These are phyloP conservation scores for Drosophila ironensis DNA, from an alignment of 1,140 invertebrate genomes.

Conservation along the genomic window DNA sequence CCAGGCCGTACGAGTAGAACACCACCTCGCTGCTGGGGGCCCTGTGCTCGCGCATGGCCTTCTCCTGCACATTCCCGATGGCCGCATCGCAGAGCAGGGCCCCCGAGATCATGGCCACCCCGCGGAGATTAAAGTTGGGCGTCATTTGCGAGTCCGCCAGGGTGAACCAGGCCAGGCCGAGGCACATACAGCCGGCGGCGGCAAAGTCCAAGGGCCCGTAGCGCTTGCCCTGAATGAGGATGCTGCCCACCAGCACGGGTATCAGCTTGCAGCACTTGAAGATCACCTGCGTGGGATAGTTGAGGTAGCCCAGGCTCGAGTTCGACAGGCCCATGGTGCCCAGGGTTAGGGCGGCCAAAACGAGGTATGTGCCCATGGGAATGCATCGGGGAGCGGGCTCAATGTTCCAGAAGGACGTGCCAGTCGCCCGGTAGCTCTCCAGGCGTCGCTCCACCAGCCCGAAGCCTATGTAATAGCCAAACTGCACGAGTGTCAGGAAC, in stretches of 20 bases:
- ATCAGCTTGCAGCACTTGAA: conserved; percentile 98
- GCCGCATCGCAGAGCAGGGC: conserved; percentile 95
- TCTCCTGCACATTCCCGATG: conserved; percentile 98
- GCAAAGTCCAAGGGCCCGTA: conserved; percentile 92
- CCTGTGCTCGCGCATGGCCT: conserved; percentile 92
- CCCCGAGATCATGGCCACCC: conserved; percentile 92
- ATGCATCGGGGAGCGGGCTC: conserved; percentile 88
- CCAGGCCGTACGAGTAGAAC: conserved; percentile 95
- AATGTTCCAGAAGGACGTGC: conserved; percentile 41
- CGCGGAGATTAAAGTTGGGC: conserved; percentile 92
- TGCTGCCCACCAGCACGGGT: conserved; percentile 95
- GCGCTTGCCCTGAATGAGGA: conserved; percentile 94
- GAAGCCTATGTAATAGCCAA: conserved; percentile 92
- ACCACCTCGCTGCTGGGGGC: conserved; percentile 96
- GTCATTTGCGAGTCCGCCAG: conserved; percentile 94
- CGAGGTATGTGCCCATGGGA: conserved; percentile 90
- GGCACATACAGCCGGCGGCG: conserved; percentile 93
- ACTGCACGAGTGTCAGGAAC: conserved; percentile 96
- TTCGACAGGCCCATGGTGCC: conserved; percentile 98
- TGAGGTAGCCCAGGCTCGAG: conserved; percentile 96
- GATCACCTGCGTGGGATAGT: conserved; percentile 97
- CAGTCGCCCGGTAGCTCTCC: conserved; percentile 80
- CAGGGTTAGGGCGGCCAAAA: conserved; percentile 93
- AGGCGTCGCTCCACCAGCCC: conserved; percentile 89
- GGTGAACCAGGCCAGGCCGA: conserved; percentile 95